Base-by-base conservation (phyloP, 2,113 vertebrate genomes). In the Phoenicopterus ruber region DNA sequence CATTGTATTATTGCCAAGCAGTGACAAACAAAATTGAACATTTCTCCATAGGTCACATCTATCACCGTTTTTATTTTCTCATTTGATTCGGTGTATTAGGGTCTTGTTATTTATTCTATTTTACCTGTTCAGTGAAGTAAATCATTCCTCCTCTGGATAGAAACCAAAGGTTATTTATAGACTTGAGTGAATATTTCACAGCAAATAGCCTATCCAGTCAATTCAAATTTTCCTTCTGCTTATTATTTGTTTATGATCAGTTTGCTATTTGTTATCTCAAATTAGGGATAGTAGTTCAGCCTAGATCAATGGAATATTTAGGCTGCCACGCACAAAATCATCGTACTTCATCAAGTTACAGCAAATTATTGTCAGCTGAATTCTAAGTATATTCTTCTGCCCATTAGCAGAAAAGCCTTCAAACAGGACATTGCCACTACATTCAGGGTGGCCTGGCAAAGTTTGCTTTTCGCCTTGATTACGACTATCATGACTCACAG, bases 11-110 rank as follows among this genome's bases (percentile, higher is more conserved):
- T 94, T 96, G 96, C 66, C 78, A 94, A 95, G 91, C 85, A 93
- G 90, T 90, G 87, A 97, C 95, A 97, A 97, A 97, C 82, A 97
- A 93, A 82, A 96, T 86, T 82, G 94, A 96, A 94, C 59, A 74
- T 86, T 97, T 97, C 94, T 97, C 84, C 90, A 98, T 97, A 98
- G 96, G 97, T 98, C 97, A 97, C 89, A 89, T 95, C 97, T 93
- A 97, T 97, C 94, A 95, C 81, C 42, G 88, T 49, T 97, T 91
- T 96, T 97, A 94, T 97, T 97, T 98, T 96, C 93, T 95, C 87
- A 83, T 93, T 97, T 93, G 93, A 95, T 94, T 94, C 94, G 73
- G n/a, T 52, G 46, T 70, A 71, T 97, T 94, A 91, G 66, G 54
- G 32, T 80, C 84, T 97, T 94, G 73, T 94, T 85, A 91, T 67